These are phyloP conservation scores for Lineus longissimus DNA, from an alignment of 1,140 invertebrate genomes.

Conservation along the genomic window DNA sequence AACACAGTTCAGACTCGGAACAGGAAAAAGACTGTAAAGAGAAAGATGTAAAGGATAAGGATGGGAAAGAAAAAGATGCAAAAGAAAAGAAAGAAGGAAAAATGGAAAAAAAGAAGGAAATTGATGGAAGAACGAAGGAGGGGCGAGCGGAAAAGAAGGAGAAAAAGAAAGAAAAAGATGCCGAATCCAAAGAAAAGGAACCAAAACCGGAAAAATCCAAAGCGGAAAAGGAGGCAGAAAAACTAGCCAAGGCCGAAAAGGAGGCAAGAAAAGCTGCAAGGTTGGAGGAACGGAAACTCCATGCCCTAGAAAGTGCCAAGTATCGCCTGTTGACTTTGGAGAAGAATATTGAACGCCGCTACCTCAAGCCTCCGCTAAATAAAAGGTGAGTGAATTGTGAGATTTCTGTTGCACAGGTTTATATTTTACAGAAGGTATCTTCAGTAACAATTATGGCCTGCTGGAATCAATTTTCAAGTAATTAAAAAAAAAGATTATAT, in stretches of 20 bases:
- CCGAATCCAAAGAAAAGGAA: background rate
- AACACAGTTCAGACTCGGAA: too few relatives aligned
- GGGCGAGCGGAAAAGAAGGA: background rate
- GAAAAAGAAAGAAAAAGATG: background rate
- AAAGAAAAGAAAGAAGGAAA: background rate
- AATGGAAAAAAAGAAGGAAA: background rate
- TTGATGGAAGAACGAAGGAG: background rate
- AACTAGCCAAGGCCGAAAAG: background rate
- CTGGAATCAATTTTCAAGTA: too few relatives aligned
- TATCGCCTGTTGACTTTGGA: slow-evolving; percentile 70
- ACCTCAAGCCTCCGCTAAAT: slow-evolving; percentile 88
- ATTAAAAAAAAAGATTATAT: too few relatives aligned
- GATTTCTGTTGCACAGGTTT: background rate
- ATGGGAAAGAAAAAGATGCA: too few relatives aligned
- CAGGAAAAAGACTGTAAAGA: too few relatives aligned
- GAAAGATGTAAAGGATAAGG: too few relatives aligned
- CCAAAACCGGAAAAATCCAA: background rate
- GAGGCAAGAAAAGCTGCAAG: background rate
- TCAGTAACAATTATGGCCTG: too few relatives aligned
- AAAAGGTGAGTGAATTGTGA: slow-evolving; percentile 58
- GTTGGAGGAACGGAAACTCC: too few relatives aligned
- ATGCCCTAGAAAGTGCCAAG: too few relatives aligned
- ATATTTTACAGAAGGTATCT: background rate
- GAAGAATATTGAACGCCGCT: slow-evolving; percentile 84
- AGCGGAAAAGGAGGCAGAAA: slow-evolving; percentile 1